Conservation (phyloP, 2,888 invertebrate genomes). For the Dolomedes plantarius region DNA sequence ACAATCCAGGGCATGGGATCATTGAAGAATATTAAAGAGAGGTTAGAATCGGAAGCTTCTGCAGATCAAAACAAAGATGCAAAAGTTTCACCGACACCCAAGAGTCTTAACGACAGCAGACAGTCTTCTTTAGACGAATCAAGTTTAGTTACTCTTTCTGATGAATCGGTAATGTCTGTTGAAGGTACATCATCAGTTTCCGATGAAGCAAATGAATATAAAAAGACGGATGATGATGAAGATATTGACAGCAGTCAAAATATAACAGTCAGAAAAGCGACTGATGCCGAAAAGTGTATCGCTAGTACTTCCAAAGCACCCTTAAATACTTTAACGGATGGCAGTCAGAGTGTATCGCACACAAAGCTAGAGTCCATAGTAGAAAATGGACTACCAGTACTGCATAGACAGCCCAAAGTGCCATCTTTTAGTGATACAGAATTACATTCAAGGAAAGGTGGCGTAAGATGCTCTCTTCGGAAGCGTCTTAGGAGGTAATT, state of each 20-base stretch:
- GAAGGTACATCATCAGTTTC: constrained; percentile 53
- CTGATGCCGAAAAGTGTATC: background rate
- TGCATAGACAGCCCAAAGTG: constrained; percentile 31
- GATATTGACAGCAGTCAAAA: constrained; percentile 49
- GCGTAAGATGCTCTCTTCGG: constrained; percentile 44
- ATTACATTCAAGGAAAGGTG: constrained; percentile 38
- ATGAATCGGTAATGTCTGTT: constrained; percentile 57
- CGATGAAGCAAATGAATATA: constrained; percentile 44
- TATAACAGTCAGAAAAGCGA: constrained; percentile 20
- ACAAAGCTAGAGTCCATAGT: constrained; percentile 18
- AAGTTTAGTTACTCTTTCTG: constrained; percentile 49
- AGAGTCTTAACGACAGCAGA: constrained; percentile 51
- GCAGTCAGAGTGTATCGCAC: background rate
- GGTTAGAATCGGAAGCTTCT: constrained; percentile 28
- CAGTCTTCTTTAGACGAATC: constrained; percentile 64
- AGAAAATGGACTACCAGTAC: background rate
- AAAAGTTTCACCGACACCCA: constrained; percentile 45
- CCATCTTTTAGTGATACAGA: constrained; percentile 53
- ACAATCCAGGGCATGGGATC: constrained; percentile 29
- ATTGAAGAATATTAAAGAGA: constrained; percentile 47
- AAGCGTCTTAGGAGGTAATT: constrained; percentile 49
- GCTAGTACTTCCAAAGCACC: background rate
- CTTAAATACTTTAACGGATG: constrained; percentile 19
- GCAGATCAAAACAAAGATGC: constrained; percentile 17
- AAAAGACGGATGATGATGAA: constrained; percentile 51